Conservation (phyloP, 1,140 invertebrate species). For the Drosophila varians region DNA sequence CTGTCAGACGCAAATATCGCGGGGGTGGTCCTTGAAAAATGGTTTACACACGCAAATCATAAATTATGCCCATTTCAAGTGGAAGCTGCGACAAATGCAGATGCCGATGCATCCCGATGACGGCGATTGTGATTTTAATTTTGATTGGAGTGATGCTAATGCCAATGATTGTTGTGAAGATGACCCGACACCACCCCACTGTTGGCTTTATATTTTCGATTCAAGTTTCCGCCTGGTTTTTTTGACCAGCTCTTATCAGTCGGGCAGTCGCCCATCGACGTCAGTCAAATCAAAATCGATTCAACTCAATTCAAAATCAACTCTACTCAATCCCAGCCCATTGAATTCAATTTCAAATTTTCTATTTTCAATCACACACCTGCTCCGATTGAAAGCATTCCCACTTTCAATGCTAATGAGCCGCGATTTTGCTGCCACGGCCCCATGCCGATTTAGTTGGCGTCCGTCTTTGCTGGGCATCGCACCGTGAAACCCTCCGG, state of each 20-base stretch:
- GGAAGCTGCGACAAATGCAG: conserved; percentile 64
- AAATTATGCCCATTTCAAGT: conserved; percentile 70
- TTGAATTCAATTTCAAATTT: conserved; percentile 35
- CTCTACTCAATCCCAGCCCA: conserved; percentile 10
- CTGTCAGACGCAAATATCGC: conserved; percentile 51
- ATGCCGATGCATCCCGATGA: conserved; percentile 32
- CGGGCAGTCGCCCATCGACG: conserved; percentile 11
- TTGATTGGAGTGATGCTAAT: conserved; percentile 8
- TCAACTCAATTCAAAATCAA: conserved; percentile 2
- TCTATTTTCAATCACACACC: conserved; percentile 55
- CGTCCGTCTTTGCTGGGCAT: conserved; percentile 66
- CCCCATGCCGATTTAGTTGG: conserved; percentile 53
- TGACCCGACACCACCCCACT: conserved; percentile 3
- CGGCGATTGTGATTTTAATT: conserved; percentile 21
- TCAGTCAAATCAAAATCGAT: conserved; percentile 6
- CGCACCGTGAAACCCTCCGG: conserved; percentile 45
- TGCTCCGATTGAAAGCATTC: conserved; percentile 43
- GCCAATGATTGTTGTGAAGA: conserved; percentile 17
- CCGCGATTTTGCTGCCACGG: conserved; percentile 2
- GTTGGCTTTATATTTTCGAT: not conserved
- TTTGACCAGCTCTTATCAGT: conserved; percentile 22
- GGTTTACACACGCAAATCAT: conserved; percentile 77
- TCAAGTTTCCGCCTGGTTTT: not conserved
- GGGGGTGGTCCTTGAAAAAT: conserved; percentile 60
- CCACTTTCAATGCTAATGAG: conserved; percentile 62